These are phyloP conservation scores for Pterobdella sp. DNA, from an alignment of 2,888 invertebrate species.

Conservation along the genomic window DNA sequence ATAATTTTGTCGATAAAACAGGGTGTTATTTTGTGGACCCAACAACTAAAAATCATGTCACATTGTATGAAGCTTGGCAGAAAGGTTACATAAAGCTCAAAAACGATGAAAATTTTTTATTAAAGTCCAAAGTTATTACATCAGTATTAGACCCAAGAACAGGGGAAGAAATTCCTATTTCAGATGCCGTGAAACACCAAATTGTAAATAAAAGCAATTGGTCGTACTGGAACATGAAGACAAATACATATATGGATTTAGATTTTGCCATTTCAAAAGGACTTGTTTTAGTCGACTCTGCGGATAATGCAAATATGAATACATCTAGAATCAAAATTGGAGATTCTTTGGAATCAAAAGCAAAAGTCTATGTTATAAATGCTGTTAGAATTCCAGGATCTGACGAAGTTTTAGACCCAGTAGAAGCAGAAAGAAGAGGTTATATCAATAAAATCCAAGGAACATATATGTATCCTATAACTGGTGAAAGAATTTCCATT, in stretches of 20 bases:
- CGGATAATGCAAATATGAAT: slow-evolving; percentile 33
- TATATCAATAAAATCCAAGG: slow-evolving; percentile 38
- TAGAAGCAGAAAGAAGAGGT: slow-evolving; percentile 39
- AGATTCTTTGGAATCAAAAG: slow-evolving; percentile 23
- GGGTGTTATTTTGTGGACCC: slow-evolving; percentile 56
- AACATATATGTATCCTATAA: slow-evolving; percentile 59
- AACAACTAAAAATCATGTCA: slow-evolving; percentile 57
- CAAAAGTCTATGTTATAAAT: slow-evolving; percentile 37
- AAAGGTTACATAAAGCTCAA: slow-evolving; percentile 19
- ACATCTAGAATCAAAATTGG: slow-evolving; percentile 35
- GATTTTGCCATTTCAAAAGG: slow-evolving; percentile 72
- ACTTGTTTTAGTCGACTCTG: slow-evolving; percentile 57
- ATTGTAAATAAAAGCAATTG: slow-evolving; percentile 68
- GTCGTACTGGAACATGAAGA: slow-evolving; percentile 61
- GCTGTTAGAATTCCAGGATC: slow-evolving; percentile 36
- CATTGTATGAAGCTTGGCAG: slow-evolving; percentile 42
- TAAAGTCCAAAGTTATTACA: slow-evolving; percentile 42
- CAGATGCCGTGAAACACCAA: slow-evolving; percentile 81
- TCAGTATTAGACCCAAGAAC: slow-evolving; percentile 68
- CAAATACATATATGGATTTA: slow-evolving; percentile 71
- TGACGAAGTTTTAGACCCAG: slow-evolving; percentile 34
- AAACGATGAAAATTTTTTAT: not conserved
- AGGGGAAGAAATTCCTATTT: slow-evolving; percentile 61
- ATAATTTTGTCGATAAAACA: slow-evolving; percentile 62
- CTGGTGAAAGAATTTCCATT: slow-evolving; percentile 66